Base-by-base conservation (phyloP, 2,113 vertebrate genomes). In the Cynopterus brachyotis region DNA sequence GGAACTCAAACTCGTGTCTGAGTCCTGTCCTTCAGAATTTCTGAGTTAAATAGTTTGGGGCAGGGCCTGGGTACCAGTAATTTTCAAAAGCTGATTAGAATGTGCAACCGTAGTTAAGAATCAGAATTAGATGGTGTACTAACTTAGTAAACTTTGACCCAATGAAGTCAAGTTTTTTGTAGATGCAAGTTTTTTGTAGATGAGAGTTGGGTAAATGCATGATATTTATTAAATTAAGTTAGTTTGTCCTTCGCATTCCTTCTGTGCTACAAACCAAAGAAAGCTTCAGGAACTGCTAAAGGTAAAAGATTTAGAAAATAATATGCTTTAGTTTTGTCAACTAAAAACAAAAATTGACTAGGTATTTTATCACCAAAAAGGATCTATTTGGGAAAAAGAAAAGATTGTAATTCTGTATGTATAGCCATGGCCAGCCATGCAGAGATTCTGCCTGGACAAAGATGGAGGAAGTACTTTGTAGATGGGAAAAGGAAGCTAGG, bases 51-150 rank as follows among this genome's bases (percentile, higher is more conserved):
- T 73, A 73, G 20, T 57, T 42, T 79, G 10, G n/a, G 24, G 5
- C 53, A 17, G 64, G 28, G 2, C 7, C 45, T 2, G 2, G 2
- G 24, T 3, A 24, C 30, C 11, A 55, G 42, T 47, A 67, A 59
- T 91, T 93, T 86, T 94, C 67, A 85, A 90, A 95, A 96, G 19
- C 37, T 73, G 26, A 26, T 84, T 75, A 59, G 57, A 82, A 92
- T 86, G 30, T 28, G 19, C 24, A 90, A 45, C 19, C 35, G 28
- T 30, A 12, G 60, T 86, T 53, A 84, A 86, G 30, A 66, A 26
- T 88, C 24, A 69, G 45, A 70, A 91, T 84, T 90, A 70, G 20
- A 84, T 6, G 47, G n/a, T 70, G 45, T 53, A 60, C 53, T 57
- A 57, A 87, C 3, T 76, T 8, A 87, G 37, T 19, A 45, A 92